Conservation (phyloP, 2,888 invertebrate species). For the Drosophila maculinotata region DNA sequence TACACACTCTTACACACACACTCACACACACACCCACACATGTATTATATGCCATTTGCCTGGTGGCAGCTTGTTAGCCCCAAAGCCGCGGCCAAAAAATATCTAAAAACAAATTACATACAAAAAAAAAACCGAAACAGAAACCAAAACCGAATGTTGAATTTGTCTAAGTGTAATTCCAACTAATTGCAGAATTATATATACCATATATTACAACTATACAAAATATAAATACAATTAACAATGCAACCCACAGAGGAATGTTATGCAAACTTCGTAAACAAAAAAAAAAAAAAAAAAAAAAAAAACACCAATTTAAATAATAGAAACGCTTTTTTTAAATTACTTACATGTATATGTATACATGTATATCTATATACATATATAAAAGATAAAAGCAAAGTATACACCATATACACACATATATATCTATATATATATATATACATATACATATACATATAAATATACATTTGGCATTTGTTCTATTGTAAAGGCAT, state of each 20-base stretch:
- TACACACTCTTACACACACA: constrained; percentile 9
- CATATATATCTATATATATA: constrained; percentile 7
- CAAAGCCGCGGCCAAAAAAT: constrained; percentile 51
- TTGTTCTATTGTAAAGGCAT: constrained; percentile 54
- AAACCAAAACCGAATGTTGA: constrained; percentile 19
- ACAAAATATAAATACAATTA: constrained; percentile 19
- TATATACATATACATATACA: constrained; percentile 6
- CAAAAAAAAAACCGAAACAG: constrained; percentile 21
- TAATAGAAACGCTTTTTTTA: constrained; percentile 59
- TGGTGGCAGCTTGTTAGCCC: constrained; percentile 51
- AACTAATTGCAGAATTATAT: constrained; percentile 48
- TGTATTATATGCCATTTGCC: constrained; percentile 46
- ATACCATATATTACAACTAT: constrained; percentile 22
- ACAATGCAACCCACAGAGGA: constrained; percentile 29
- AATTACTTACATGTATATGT: constrained; percentile 33
- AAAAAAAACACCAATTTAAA: constrained; percentile 66
- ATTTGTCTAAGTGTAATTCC: constrained; percentile 47
- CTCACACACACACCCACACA: constrained; percentile 21
- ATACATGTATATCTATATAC: constrained; percentile 17
- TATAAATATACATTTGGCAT: constrained; percentile 40
- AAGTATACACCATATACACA: constrained; percentile 27
- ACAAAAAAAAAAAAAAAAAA: too few relatives aligned
- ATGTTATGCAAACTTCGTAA: constrained; percentile 29
- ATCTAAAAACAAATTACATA: constrained; percentile 23
- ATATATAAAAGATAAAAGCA: constrained; percentile 11